Evolutionary conservation across 2,888 invertebrate species (phyloP), one percentile per base, ranked within the genome.

Genomic region (Hemistola chrysoprasaria): DNA sequence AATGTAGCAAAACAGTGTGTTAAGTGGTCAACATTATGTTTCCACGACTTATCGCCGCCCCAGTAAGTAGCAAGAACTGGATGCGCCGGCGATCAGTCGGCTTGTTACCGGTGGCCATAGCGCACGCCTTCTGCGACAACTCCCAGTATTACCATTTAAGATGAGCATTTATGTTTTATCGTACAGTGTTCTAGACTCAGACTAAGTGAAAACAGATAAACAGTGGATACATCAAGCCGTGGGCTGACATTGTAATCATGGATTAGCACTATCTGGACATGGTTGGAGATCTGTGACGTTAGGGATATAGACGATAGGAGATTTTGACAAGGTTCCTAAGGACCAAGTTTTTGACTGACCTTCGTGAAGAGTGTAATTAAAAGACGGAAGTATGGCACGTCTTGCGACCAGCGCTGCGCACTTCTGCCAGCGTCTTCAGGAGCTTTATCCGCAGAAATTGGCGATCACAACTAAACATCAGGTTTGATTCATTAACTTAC

Each of bases 401-500:
- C 39, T 87, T 11, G 82, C 87, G 10, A 79, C 69, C 27, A 76
- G 77, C 28, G 87, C 87, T 0, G 82, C 76, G 1, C 83, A 85
- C 21, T 64, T 87, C 40, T 86, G 77, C 54, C 87, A 87, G 53
- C 65, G 83, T 22, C 59, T 87, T n/a, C 84, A 84, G 61, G 87
- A 87, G 56, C 37, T 87, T 48, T 84, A 86, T 40, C 86, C 87
- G 7, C 77, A 78, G 42, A 85, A 81, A 44, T 41, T 84, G 40
- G 73, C 71, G 35, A 50, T 82, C 39, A 53, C 70, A 0, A 67
- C 66, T 10, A 81, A 79, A 39, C 70, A 44, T 6, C 43, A 67
- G 78, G 85, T 81, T 45, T 6, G 54, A 16, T 16, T 16, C 16
- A 3, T 16, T 16, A 16, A 16, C 16, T 16, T 44, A 44, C 35